These are phyloP conservation scores for Andrena haemorrhoa DNA, from an alignment of 2,888 invertebrate genomes.

Conservation along the genomic window DNA sequence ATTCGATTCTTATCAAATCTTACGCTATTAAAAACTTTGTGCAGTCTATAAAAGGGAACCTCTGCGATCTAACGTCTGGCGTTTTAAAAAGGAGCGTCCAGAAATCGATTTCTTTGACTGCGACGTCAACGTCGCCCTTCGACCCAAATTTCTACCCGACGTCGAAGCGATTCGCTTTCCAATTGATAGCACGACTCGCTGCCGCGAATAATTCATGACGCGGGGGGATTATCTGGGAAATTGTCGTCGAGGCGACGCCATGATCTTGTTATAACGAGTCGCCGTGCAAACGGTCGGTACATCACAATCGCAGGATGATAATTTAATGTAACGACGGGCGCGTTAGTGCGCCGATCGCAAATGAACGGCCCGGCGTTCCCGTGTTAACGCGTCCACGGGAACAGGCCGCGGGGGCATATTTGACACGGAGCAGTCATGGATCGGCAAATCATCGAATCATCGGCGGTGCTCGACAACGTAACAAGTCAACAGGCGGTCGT, in stretches of 20 bases:
- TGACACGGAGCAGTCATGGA: conserved; percentile 79
- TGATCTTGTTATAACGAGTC: conserved; percentile 72
- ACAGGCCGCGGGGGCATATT: conserved; percentile 73
- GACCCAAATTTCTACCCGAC: conserved; percentile 38
- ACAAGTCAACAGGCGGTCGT: conserved; percentile 82
- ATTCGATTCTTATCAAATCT: no score
- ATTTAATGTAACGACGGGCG: conserved; percentile 80
- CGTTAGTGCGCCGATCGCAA: conserved; percentile 73
- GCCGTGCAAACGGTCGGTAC: conserved; percentile 71
- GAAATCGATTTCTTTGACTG: not conserved
- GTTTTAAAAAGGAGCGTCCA: not conserved
- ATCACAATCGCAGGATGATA: conserved; percentile 77
- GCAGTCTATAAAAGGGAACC: not conserved
- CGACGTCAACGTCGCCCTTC: not conserved
- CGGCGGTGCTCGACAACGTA: conserved; percentile 83
- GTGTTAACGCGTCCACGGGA: conserved; percentile 71
- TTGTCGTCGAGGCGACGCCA: conserved; percentile 72
- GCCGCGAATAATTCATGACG: conserved; percentile 53
- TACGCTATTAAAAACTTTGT: not conserved
- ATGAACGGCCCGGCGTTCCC: conserved; percentile 71
- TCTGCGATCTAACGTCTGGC: not conserved
- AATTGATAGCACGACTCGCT: conserved; percentile 46
- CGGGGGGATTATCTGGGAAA: conserved; percentile 64
- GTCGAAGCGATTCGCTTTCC: conserved; percentile 51
- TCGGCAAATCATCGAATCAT: conserved; percentile 83